A percentile compares a stretch with the other conserved stretches of the same genome.
Conservation (phyloP, 2,797 vertebrate genomes). For the Aphelocoma californica region DNA sequence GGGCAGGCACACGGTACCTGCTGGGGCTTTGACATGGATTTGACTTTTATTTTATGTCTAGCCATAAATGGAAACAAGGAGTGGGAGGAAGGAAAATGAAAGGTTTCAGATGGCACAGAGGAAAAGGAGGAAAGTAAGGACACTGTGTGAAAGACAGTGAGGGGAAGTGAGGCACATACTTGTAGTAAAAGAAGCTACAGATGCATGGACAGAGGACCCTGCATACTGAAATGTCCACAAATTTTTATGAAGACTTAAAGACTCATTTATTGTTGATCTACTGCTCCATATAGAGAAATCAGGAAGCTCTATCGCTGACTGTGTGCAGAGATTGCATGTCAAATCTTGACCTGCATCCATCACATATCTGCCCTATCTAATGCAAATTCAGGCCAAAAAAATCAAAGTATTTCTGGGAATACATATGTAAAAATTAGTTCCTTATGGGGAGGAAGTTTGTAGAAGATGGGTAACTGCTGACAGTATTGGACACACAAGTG, state of each 20-base stretch:
- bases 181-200: background rate
- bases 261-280: background rate
- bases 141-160: background rate
- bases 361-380: background rate
- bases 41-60: background rate
- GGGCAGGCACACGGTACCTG: background rate
- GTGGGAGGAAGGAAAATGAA: background rate
- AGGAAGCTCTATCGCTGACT: background rate
- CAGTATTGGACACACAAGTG: background rate
- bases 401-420: fast-evolving
- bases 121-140: background rate
- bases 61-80: background rate
- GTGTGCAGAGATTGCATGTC: fast-evolving
- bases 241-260: background rate
- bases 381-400: background rate
- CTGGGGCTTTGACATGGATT: background rate
- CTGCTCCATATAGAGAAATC: background rate
- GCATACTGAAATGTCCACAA: background rate
- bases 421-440: background rate
- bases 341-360: background rate
- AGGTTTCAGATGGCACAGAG: background rate
- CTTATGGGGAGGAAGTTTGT: background rate
- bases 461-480: background rate
- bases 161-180: fast-evolving
- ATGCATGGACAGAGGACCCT: background rate